Evolutionary conservation across 64 coral and sea anemone genomes (phyloP), one percentile per base, ranked within the genome.

Genomic region (Anthopleura sola): DNA sequence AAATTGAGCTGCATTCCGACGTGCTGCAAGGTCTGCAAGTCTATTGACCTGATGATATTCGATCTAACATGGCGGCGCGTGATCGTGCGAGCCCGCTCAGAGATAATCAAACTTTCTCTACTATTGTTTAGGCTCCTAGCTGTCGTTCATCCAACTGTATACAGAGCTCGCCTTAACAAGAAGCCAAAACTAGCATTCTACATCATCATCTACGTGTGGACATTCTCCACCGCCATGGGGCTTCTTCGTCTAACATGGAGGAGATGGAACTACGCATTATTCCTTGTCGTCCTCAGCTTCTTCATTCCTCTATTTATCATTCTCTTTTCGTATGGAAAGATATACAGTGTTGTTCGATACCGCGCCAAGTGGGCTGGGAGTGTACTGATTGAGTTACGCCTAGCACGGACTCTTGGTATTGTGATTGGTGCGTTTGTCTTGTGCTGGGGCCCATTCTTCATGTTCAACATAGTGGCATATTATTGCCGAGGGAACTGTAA

Each of bases 401-500:
- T 97, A 9, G 94, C 94, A 55, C 88, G 94, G 74, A 97, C 90
- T 37, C 94, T 97, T 14, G 91, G 84, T 21, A 97, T 97, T 32
- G 94, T 97, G 38, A 97, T 97, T 78, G 87, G 87, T 23, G 91
- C 83, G n/a, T 97, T 97, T 78, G 91, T 97, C 64, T 48, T 97
- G 36, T 97, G 94, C 79, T 97, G 94, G 94, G 94, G 87, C 11
- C 94, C 94, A 31, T 97, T 97, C 56, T 89, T 92, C 31, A 79
- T 77, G 7, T 36, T 89, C 47, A 92, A 92, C 54, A 50, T 97
- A 1, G 91, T 97, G 37, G 49, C 80, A 5, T 69, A 87, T 13
- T 92, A 90, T 11, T 97, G 94, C 19, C 24, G 18, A 15, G 4
- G 23, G 9, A 69, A 21, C 24, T 97, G 94, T 55, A 17, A 37